Conservation (phyloP, 2,888 invertebrate species). For the Halictus quadricinctus region DNA sequence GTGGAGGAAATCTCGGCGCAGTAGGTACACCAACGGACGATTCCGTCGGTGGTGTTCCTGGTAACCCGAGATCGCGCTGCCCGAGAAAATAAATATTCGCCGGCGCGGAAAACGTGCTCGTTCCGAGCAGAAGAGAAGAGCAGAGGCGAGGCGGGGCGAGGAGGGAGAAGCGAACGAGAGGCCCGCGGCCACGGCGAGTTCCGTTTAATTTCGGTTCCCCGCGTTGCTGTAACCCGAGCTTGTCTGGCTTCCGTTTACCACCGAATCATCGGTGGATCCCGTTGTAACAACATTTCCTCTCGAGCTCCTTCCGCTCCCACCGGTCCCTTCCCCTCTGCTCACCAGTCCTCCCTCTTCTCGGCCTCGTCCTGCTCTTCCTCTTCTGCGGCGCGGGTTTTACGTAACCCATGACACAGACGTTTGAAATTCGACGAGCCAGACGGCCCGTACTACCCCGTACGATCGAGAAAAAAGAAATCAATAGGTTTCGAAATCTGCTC, state of each 20-base stretch:
- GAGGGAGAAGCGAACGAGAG: neutral
- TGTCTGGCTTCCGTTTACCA: conserved; percentile 29
- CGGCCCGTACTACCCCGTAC: neutral
- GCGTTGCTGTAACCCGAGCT: conserved; percentile 23
- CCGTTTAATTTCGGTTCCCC: conserved; percentile 17
- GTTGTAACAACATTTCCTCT: conserved; percentile 21
- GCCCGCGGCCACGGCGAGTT: neutral
- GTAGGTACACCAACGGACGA: neutral
- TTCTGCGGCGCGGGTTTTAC: conserved; percentile 4
- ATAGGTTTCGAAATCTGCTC: neutral
- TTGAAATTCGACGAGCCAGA: neutral
- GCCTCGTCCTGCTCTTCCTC: neutral
- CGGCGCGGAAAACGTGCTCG: conserved; percentile 3
- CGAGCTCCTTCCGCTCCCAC: conserved; percentile 3
- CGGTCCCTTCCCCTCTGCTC: neutral
- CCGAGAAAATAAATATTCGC: conserved; percentile 21
- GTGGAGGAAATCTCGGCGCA: too few species aligned
- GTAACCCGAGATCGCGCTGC: neutral
- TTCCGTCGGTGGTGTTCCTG: neutral
- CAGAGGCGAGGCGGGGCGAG: neutral
- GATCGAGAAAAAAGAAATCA: neutral
- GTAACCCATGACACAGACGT: conserved; percentile 10
- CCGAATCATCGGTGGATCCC: conserved; percentile 14
- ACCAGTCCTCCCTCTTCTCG: neutral
- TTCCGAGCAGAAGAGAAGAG: neutral